These are phyloP conservation scores for Sebastes vulpes DNA, from an alignment of 2,797 vertebrate genomes.

Conservation along the genomic window DNA sequence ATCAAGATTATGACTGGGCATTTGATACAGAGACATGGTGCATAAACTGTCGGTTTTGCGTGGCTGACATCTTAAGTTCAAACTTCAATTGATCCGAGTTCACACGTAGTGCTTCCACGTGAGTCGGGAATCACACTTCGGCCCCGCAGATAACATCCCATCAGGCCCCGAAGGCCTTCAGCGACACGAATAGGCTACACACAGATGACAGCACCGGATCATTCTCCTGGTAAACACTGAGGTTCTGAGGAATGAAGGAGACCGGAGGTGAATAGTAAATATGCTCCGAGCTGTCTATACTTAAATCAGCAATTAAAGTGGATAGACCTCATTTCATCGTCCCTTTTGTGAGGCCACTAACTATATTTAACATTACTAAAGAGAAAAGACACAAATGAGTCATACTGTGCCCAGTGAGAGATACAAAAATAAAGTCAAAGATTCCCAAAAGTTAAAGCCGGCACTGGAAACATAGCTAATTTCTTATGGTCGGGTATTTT, in stretches of 20 bases:
- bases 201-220: background rate
- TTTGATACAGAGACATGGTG: conserved; percentile 68
- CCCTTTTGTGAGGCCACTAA: background rate
- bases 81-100: background rate
- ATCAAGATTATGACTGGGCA: conserved; percentile 67
- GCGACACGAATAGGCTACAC: background rate
- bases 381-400: conserved; percentile 1
- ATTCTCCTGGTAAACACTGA: background rate
- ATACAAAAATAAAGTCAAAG: conserved; percentile 38
- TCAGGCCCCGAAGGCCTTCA: background rate
- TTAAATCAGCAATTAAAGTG: background rate
- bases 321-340: background rate
- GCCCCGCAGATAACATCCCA: background rate
- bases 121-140: background rate
- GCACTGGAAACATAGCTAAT: conserved; percentile 76
- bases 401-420: conserved; percentile 16
- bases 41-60: conserved; percentile 34
- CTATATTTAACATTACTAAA: background rate
- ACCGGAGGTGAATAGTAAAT: background rate
- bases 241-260: background rate
- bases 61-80: background rate
- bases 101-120: background rate
- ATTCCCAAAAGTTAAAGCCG: conserved; percentile 29
- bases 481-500: conserved; percentile 74
- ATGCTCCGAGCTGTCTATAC: background rate